Percentiles rank a stretch among this genome's conserved stretches.
These are phyloP conservation scores for Heliconius hermathena DNA, from an alignment of 1,140 invertebrate species.

Conservation along the genomic window DNA sequence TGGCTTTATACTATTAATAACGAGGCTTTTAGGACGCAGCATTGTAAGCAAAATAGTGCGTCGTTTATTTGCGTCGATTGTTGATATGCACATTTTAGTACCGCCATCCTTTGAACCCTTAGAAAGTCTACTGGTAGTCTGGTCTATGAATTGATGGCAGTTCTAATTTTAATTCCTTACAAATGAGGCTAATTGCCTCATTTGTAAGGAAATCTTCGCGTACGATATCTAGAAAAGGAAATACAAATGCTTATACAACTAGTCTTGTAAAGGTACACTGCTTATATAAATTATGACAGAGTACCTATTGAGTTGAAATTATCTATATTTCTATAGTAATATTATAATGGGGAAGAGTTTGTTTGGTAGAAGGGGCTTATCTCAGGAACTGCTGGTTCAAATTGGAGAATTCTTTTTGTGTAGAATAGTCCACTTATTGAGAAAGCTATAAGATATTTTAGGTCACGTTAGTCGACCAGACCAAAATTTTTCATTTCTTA, in stretches of 20 bases:
- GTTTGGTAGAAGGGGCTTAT: no score
- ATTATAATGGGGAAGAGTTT: no score
- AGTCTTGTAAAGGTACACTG: conserved; percentile 31
- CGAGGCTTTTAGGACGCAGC: conserved; percentile 59
- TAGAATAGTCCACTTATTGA: no score
- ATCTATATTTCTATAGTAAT: no score
- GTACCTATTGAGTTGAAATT: neutral
- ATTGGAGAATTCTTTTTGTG: no score
- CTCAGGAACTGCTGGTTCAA: no score
- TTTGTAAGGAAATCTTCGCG: conserved; percentile 39
- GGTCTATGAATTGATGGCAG: conserved; percentile 47
- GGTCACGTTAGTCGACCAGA: no score
- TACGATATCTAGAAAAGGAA: conserved; percentile 37
- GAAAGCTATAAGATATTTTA: no score
- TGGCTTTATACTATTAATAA: conserved; percentile 74
- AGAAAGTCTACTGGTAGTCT: conserved; percentile 44
- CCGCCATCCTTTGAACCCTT: conserved; percentile 51
- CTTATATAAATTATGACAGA: neutral
- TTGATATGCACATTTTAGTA: conserved; percentile 58
- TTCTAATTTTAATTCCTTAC: no score
- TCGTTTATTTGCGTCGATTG: conserved; percentile 72
- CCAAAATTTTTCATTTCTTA: no score
- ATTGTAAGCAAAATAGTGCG: conserved; percentile 77
- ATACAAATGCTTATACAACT: conserved; percentile 48
- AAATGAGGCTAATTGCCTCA: conserved; percentile 50